Percentiles rank a stretch among this genome's conserved stretches.
Evolutionary conservation across 2,797 vertebrate species (phyloP).

Genomic region (Chromis chromis): DNA sequence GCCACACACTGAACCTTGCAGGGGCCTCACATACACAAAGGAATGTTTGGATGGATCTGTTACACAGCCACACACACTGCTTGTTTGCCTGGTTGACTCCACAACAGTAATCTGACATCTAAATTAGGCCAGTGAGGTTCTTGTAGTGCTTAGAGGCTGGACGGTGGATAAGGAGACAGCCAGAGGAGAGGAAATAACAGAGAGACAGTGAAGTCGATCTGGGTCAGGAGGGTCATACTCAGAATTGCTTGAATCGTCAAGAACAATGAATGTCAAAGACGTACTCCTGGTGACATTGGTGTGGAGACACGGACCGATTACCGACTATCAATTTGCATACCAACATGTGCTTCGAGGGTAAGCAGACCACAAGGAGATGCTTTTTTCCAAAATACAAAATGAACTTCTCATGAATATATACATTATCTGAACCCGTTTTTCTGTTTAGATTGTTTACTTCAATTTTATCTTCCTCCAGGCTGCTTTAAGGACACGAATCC

Average conservation of each 20-base stretch:
- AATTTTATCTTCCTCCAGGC: slow-evolving; percentile 25
- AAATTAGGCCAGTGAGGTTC: slow-evolving; percentile 70
- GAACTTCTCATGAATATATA: slow-evolving; percentile 8
- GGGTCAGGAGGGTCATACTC: slow-evolving; percentile 30
- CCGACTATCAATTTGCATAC: slow-evolving; percentile 23
- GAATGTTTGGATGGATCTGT: slow-evolving; percentile 80
- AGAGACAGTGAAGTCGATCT: slow-evolving; percentile 42
- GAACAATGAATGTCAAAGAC: slow-evolving; percentile 32
- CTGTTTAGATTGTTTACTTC: slow-evolving; percentile 52
- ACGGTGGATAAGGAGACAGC: slow-evolving; percentile 36
- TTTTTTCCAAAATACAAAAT: slow-evolving; percentile 8
- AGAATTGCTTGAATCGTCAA: slow-evolving; percentile 42
- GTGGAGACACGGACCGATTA: slow-evolving; percentile 26
- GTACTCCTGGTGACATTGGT: slow-evolving; percentile 14
- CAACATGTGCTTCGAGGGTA: slow-evolving; percentile 5
- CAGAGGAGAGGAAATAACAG: slow-evolving; percentile 42
- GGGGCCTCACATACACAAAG: slow-evolving; percentile 80
- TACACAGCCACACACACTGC: slow-evolving; percentile 74
- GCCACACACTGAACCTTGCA: slow-evolving; percentile 75
- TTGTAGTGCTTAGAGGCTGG: slow-evolving; percentile 37
- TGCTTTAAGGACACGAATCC: slow-evolving; percentile 33
- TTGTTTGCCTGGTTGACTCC: slow-evolving; percentile 78
- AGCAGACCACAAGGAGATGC: slow-evolving; percentile 13
- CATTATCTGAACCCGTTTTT: slow-evolving; percentile 25
- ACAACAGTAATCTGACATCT: slow-evolving; percentile 75